Conservation (phyloP, 2,888 invertebrate species). For the Lacanobia wlatinum region DNA sequence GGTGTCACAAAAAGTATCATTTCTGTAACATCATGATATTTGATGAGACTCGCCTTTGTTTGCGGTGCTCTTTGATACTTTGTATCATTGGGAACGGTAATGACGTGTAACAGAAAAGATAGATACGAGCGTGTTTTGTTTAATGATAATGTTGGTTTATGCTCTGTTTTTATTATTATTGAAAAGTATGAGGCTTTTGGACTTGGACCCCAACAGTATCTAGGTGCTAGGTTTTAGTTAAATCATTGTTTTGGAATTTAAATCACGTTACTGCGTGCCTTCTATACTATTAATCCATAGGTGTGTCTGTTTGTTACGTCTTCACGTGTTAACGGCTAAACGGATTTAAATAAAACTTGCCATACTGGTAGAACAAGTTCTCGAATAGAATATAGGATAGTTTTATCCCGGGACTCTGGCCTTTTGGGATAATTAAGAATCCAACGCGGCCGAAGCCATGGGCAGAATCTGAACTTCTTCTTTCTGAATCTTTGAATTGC, state of each 20-base stretch:
- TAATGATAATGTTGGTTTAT: slow-evolving; percentile 29
- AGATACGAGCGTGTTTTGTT: slow-evolving; percentile 40
- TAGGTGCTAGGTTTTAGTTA: too few relatives aligned
- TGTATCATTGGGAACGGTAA: slow-evolving; percentile 62
- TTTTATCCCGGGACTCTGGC: too few relatives aligned
- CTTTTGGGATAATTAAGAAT: too few relatives aligned
- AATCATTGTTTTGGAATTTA: background rate
- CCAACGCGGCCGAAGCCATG: too few relatives aligned
- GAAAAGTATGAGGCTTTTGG: background rate
- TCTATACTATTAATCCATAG: too few relatives aligned
- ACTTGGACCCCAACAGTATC: background rate
- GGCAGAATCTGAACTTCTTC: too few relatives aligned
- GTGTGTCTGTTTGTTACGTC: too few relatives aligned
- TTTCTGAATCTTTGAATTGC: too few relatives aligned
- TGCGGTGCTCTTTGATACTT: slow-evolving; percentile 66
- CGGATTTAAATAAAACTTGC: too few relatives aligned
- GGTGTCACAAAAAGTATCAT: slow-evolving; percentile 76
- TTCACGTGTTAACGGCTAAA: too few relatives aligned
- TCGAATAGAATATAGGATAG: too few relatives aligned
- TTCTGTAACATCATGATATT: slow-evolving; percentile 74
- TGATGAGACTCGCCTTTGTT: slow-evolving; percentile 73
- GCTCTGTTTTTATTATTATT: background rate
- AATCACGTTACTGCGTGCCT: background rate
- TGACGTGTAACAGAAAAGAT: slow-evolving; percentile 48
- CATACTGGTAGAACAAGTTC: too few relatives aligned